These are phyloP conservation scores for Kryptopterus vitreolus DNA, from an alignment of 2,797 vertebrate genomes.

Conservation along the genomic window DNA sequence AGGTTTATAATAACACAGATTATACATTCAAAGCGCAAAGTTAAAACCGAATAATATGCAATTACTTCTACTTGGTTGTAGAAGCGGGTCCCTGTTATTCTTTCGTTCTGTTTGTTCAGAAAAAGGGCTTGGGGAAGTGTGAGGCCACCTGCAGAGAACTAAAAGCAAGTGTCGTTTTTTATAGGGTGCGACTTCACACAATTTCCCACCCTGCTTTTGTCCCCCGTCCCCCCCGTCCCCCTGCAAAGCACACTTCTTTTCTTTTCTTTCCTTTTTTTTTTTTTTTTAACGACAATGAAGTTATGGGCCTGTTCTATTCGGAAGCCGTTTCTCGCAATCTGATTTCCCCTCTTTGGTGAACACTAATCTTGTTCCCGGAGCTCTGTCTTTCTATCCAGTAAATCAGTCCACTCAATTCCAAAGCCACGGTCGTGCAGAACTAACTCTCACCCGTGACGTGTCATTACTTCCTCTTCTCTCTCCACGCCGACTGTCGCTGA, in stretches of 20 bases:
- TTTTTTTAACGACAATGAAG: background rate
- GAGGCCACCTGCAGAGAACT: too few species aligned
- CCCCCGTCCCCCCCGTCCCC: too few species aligned
- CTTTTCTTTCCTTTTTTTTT: too few species aligned
- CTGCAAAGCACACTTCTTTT: background rate
- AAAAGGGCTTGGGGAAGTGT: background rate
- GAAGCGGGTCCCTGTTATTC: background rate
- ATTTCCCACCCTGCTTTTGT: background rate
- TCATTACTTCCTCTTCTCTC: background rate
- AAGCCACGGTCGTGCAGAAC: background rate
- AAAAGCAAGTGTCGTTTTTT: background rate
- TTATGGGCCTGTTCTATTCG: slow-evolving; percentile 5
- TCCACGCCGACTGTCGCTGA: background rate
- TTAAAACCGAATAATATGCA: too few species aligned
- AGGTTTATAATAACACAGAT: background rate
- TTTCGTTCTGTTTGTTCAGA: slow-evolving; percentile 3
- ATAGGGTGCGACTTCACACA: background rate
- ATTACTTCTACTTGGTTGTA: too few species aligned
- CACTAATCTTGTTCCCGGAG: background rate
- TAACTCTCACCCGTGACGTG: background rate
- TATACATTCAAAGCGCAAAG: background rate
- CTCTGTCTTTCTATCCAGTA: background rate
- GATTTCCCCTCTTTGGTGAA: background rate
- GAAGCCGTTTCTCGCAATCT: background rate
- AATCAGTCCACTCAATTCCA: slow-evolving; percentile 4